Percentiles rank a stretch among this genome's conserved stretches.
These are phyloP conservation scores for Eubasilissa regina DNA, from an alignment of 1,140 invertebrate genomes.

Conservation along the genomic window DNA sequence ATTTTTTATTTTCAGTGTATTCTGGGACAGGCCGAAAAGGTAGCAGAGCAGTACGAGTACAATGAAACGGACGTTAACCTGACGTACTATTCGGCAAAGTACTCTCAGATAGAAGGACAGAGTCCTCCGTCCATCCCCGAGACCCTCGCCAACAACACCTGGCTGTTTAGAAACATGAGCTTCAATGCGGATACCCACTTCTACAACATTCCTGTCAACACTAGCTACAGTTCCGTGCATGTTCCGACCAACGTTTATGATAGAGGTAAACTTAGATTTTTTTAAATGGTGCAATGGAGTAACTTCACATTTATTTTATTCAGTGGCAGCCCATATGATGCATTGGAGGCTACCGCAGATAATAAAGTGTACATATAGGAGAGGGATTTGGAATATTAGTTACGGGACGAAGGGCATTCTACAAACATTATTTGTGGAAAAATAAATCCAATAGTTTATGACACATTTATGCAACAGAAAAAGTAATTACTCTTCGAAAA, in stretches of 20 bases:
- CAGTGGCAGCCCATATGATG: too few species aligned
- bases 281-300: too few species aligned
- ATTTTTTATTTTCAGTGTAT: constrained; percentile 75
- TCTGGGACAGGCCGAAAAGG: constrained; percentile 77
- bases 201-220: constrained; percentile 88
- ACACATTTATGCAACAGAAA: too few species aligned
- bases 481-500: too few species aligned
- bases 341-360: too few species aligned
- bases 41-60: constrained; percentile 75
- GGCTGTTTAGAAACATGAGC: constrained; percentile 72
- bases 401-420: too few species aligned
- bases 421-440: too few species aligned
- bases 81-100: constrained; percentile 82
- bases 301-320: too few species aligned
- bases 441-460: too few species aligned
- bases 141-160: constrained; percentile 64
- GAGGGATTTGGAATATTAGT: too few species aligned
- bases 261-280: constrained; percentile 71
- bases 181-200: constrained; percentile 86
- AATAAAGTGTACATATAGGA: too few species aligned
- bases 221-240: constrained; percentile 89
- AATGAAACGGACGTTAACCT: constrained; percentile 68
- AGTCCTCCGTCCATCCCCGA: constrained; percentile 58
- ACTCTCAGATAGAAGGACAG: constrained; percentile 71
- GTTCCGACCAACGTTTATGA: constrained; percentile 96